Evolutionary conservation across 2,888 invertebrate species (phyloP).

Genomic region (Penaeus monodon): DNA sequence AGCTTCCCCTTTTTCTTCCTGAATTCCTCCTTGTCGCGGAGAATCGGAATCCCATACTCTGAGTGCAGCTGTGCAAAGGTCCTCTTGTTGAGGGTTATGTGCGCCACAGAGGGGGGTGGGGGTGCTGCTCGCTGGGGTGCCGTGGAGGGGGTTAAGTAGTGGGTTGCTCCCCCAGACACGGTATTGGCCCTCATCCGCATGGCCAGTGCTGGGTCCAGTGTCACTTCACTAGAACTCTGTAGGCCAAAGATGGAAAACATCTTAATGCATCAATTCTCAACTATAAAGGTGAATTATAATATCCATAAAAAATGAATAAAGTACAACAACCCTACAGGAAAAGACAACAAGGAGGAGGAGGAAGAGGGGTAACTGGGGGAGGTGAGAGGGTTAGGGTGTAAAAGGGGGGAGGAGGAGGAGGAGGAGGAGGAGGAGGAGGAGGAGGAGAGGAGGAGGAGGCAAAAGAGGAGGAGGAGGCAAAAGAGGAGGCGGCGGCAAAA

Average conservation of each 20-base stretch:
- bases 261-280: too few relatives aligned
- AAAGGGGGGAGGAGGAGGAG: too few relatives aligned
- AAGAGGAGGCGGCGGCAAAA: too few relatives aligned
- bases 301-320: too few relatives aligned
- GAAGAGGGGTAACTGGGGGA: too few relatives aligned
- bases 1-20: constrained; percentile 10
- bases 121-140: constrained; percentile 33
- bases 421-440: too few relatives aligned
- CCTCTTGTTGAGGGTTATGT: constrained; percentile 41
- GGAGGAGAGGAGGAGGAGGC: too few relatives aligned
- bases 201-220: constrained; percentile 45
- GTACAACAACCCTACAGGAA: too few relatives aligned
- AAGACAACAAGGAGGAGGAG: too few relatives aligned
- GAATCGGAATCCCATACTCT: constrained; percentile 54
- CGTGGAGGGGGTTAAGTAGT: constrained; percentile 33
- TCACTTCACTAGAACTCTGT: constrained; percentile 55
- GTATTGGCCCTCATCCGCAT: constrained; percentile 54
- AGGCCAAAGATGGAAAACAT: neutral
- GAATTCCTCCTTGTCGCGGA: constrained; percentile 47
- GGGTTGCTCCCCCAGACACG: constrained; percentile 43
- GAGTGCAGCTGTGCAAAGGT: constrained; percentile 58
- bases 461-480: too few relatives aligned
- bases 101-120: constrained; percentile 36
- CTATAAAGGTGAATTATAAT: too few relatives aligned
- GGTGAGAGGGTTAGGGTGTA: too few relatives aligned